phyloP scores from a whole-genome alignment of 1,140 invertebrate species.

The Amphibalanus amphitrite region DNA sequence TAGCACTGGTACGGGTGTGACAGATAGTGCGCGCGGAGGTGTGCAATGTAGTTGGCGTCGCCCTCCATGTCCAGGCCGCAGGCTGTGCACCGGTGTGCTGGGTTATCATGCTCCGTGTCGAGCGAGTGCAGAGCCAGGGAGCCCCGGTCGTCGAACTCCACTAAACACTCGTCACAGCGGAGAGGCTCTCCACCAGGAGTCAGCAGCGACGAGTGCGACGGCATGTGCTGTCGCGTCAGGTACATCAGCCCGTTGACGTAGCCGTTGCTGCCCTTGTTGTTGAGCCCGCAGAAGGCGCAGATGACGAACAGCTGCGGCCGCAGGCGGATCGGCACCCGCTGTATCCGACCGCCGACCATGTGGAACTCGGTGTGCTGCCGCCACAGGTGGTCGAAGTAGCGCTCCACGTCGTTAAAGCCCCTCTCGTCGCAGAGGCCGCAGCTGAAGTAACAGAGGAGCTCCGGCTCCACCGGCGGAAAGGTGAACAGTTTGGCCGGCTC shows the following conservation, averaged over 20 bases:
- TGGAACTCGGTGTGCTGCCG: neutral
- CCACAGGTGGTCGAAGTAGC: neutral
- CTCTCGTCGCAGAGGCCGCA: neutral
- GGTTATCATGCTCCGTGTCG: neutral
- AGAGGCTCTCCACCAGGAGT: too few species aligned
- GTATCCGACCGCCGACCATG: neutral
- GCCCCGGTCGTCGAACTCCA: neutral
- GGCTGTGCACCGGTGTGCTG: neutral
- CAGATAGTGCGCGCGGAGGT: neutral
- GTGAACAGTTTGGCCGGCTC: too few species aligned
- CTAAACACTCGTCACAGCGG: neutral
- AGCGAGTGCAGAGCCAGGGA: neutral
- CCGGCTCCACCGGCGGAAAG: neutral
- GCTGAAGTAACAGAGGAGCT: neutral
- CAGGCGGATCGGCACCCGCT: neutral
- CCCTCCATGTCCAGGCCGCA: neutral
- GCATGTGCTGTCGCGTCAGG: neutral
- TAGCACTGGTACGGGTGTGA: neutral
- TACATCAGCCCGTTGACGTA: neutral
- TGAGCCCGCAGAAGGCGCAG: neutral
- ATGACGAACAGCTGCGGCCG: slow-evolving; percentile 2
- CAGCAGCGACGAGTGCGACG: neutral
- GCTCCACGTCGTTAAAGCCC: neutral
- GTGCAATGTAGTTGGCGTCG: neutral
- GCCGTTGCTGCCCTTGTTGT: neutral